A percentile compares a stretch with the other conserved stretches of the same genome.
phyloP scores from a whole-genome alignment of 92 coral and sea anemone species.

The Epizoanthus rinbou region DNA sequence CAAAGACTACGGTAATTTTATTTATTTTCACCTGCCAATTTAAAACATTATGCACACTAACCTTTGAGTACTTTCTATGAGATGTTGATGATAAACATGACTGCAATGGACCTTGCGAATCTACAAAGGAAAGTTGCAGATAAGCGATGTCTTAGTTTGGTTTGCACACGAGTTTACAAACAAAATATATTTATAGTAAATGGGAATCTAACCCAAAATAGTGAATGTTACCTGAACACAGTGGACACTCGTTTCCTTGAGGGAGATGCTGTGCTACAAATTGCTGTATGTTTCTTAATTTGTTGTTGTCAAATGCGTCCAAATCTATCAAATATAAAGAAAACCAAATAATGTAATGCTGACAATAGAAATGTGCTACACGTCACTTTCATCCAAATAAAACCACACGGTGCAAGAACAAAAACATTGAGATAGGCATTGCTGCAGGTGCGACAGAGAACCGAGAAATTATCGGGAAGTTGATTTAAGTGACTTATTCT shows the following conservation, averaged over 20 bases:
- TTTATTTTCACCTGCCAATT: too few relatives aligned
- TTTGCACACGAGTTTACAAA: neutral
- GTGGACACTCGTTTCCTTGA: constrained; percentile 60
- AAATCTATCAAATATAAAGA: constrained; percentile 62
- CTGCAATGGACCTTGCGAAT: neutral
- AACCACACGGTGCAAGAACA: too few relatives aligned
- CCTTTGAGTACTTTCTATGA: constrained; percentile 73
- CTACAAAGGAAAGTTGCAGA: neutral
- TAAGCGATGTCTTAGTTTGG: neutral
- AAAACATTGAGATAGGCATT: too few relatives aligned
- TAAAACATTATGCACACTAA: constrained; percentile 3
- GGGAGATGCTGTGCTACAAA: constrained; percentile 74
- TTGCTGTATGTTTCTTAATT: constrained; percentile 79
- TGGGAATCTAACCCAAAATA: neutral
- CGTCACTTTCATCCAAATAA: too few relatives aligned
- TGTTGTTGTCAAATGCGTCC: constrained; percentile 82
- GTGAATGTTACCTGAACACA: constrained; percentile 61
- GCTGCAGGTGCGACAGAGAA: too few relatives aligned
- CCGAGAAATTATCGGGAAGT: too few relatives aligned
- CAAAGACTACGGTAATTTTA: neutral
- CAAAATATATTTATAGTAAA: neutral
- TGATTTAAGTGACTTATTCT: too few relatives aligned
- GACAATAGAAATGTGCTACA: neutral
- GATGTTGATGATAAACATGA: constrained; percentile 45
- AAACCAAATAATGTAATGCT: neutral